Base-by-base conservation (phyloP, 2,888 invertebrate genomes). In the Pristionchus mayeri region DNA sequence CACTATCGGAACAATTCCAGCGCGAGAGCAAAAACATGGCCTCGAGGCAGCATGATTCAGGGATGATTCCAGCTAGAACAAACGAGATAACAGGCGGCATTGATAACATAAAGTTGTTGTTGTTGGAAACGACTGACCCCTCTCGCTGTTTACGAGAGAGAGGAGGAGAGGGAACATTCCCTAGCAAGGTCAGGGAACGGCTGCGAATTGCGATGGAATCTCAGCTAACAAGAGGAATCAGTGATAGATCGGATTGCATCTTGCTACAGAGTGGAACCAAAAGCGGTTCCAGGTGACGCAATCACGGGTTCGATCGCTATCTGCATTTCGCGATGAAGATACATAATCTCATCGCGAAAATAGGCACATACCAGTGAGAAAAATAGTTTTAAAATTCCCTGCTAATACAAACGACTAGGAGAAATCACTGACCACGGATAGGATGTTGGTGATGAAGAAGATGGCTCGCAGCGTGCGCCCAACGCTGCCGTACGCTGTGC, bases 401-500 rank as follows among this genome's bases (percentile, higher is more conserved):
- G 27, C 57, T 18, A 18, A 24, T 57, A 18, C 18, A 63, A 63
- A 3, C 13, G 40, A 75, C 21, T 11, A 24, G 71, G 60, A 30
- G 54, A 18, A n/a, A 30, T n/a, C 27, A 37, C 90, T 85, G 81
- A 91, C 91, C 48, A 89, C 86, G 40, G 91, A 84, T 2, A 89
- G 75, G 13, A 88, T 34, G 84, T 87, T 87, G 24, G 88, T 86
- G 60, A 85, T 24, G 50, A 87, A 87, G 85, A 89, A 91, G 18
- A 86, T 37, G 40, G 85, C 78, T 18, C 88, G 84, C 11, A 88
- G 78, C 3, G 87, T 79, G 30, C 89, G 79, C n/a, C 91, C 91
- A 30, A 86, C 30, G 37, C 88, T 85, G 24, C 91, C 90, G 78
- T 91, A 91, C 13, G 91, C 91, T 37, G 90, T 87, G 89, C 90